These are phyloP conservation scores for Cosmorhoe ocellata DNA, from an alignment of 2,888 invertebrate species.

Conservation along the genomic window DNA sequence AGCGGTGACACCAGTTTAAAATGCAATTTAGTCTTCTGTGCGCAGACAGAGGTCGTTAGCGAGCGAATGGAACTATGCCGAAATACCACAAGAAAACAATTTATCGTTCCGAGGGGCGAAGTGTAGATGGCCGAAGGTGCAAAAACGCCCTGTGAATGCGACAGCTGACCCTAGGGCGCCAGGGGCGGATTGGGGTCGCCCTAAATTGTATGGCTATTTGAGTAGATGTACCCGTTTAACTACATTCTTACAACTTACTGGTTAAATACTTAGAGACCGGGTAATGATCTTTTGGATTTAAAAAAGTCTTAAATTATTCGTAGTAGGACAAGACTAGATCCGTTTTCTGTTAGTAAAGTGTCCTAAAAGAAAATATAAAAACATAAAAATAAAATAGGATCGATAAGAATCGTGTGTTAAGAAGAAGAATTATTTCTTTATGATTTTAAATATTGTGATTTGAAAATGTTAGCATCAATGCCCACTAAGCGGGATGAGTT, in stretches of 20 bases:
- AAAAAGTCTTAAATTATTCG: too few relatives aligned
- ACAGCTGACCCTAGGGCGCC: slow-evolving; percentile 65
- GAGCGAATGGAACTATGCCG: slow-evolving; percentile 30
- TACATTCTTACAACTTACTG: too few relatives aligned
- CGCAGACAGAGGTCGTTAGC: slow-evolving; percentile 46
- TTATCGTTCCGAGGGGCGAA: slow-evolving; percentile 53
- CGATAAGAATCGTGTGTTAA: too few relatives aligned
- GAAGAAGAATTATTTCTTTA: too few relatives aligned
- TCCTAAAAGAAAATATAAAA: too few relatives aligned
- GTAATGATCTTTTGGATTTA: neutral
- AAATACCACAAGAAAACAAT: slow-evolving; percentile 69
- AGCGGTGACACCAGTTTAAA: slow-evolving; percentile 9
- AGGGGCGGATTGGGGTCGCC: slow-evolving; percentile 47
- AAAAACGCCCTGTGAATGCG: slow-evolving; percentile 74
- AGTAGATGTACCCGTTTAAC: too few relatives aligned
- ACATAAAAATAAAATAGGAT: too few relatives aligned
- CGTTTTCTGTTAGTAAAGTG: too few relatives aligned
- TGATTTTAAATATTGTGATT: neutral
- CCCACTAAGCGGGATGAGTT: too few relatives aligned
- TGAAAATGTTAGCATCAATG: too few relatives aligned
- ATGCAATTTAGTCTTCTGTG: slow-evolving; percentile 23
- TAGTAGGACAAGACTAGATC: too few relatives aligned
- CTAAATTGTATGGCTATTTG: slow-evolving; percentile 4
- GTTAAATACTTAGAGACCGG: neutral
- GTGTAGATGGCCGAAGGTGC: slow-evolving; percentile 50